Evolutionary conservation across 2,113 vertebrate species (phyloP).

Genomic region (Prochilodus magdalenae): DNA sequence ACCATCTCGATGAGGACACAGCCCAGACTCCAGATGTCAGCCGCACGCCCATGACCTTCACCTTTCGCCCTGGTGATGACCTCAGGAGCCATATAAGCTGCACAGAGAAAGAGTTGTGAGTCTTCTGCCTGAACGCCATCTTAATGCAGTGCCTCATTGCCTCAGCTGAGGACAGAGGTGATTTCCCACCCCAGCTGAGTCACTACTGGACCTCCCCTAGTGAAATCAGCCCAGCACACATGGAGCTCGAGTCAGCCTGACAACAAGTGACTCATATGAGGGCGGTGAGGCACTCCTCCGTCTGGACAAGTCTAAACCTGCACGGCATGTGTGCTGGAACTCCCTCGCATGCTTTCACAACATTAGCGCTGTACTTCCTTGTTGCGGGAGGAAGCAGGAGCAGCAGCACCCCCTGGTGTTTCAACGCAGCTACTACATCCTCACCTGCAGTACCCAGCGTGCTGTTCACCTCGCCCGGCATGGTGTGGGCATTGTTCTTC

Average conservation of each 20-base stretch:
- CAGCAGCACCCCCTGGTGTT: conserved; percentile 58
- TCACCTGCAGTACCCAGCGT: conserved; percentile 97
- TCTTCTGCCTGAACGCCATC: too few species aligned
- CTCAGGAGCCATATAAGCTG: conserved; percentile 99
- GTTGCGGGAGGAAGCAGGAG: background rate
- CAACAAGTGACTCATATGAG: too few species aligned
- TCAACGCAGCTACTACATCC: conserved; percentile 6
- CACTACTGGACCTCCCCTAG: too few species aligned
- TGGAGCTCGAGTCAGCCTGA: too few species aligned
- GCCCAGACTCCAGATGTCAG: conserved; percentile 98
- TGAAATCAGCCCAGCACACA: too few species aligned
- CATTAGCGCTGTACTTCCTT: background rate
- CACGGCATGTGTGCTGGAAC: too few species aligned
- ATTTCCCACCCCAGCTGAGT: too few species aligned
- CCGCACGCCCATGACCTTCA: conserved; percentile 95
- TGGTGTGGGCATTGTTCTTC: conserved; percentile 97
- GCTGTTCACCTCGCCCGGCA: conserved; percentile 99
- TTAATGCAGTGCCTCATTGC: too few species aligned
- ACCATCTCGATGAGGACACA: conserved; percentile 99
- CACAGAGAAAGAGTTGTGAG: background rate
- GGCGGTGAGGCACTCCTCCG: too few species aligned
- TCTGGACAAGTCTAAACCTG: too few species aligned
- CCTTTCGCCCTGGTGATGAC: conserved; percentile 98
- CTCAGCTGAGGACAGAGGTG: too few species aligned
- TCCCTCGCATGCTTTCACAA: background rate